Evolutionary conservation across 2,888 invertebrate species (phyloP), one percentile per base, ranked within the genome.

Genomic region (Tortricodes alternella): DNA sequence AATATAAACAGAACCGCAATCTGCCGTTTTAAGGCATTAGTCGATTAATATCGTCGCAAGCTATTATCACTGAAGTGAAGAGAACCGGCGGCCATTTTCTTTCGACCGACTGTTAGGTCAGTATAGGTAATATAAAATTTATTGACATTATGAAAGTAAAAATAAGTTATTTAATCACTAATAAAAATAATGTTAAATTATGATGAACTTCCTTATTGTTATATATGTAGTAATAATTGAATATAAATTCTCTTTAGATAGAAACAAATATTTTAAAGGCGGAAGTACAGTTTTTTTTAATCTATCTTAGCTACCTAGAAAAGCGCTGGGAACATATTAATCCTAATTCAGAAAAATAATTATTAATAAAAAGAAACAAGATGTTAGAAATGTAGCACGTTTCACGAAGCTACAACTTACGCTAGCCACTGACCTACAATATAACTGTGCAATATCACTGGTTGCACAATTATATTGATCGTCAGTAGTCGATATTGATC

Each of bases 61-160:
- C 46, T 60, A 65, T n/a, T n/a, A n/a, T 62, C 65, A 70, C 67
- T 64, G 52, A 60, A 63, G 62, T 48, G 60, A 67, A 59, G 65
- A 65, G 64, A 68, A 70, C 67, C 68, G 61, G 67, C 64, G 61
- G 68, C 71, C 71, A 71, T 71, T 66, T 71, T 68, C 62, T 66
- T 61, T 62, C 46, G 52, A 49, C 50, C 37, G 43, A 50, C 19
- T 55, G 55, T 43, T 56, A 44, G 34, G 56, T 50, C 56, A 50
- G 38, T 6, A n/a, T 16, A 23, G 5, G 4, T 21, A 37, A 35
- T 32, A 27, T 13, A 9, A 21, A 5, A 15, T 6, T 29, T 11
- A n/a, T 5, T 19, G 3, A 19, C 2, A 2, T n/a, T n/a, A n/a
- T n/a, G n/a, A 7, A 8, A 21, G 13, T 24, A 9, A 9, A 8